phyloP scores from a whole-genome alignment of 2,113 vertebrate species.

The Lepisosteus oculatus region DNA sequence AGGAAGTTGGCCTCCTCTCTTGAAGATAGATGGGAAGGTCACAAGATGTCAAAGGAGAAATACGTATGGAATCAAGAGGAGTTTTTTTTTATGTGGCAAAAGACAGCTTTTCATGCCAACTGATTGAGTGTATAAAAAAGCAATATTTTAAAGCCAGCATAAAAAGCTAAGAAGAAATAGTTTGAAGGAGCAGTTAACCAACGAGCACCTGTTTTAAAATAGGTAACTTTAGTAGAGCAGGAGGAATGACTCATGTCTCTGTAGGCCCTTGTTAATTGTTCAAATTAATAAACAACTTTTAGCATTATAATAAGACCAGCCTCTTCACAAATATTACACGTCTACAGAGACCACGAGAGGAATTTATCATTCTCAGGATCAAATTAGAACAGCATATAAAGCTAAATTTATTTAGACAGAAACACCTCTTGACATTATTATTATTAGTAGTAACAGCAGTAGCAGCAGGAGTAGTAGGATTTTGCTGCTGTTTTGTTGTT shows the following conservation, averaged over 20 bases:
- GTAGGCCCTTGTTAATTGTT: slow-evolving; percentile 12
- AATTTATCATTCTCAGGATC: slow-evolving; percentile 1
- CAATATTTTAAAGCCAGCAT: slow-evolving; percentile 25
- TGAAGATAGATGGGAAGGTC: slow-evolving; percentile 59
- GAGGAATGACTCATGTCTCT: background rate
- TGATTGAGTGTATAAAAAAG: slow-evolving; percentile 21
- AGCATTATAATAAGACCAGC: background rate
- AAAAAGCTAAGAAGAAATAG: background rate
- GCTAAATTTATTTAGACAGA: slow-evolving; percentile 11
- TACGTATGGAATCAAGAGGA: slow-evolving; percentile 55
- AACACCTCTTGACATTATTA: background rate
- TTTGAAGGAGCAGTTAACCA: background rate
- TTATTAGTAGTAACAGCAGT: background rate
- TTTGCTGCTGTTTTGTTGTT: slow-evolving; percentile 21
- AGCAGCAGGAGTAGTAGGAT: background rate
- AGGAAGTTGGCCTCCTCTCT: slow-evolving; percentile 52
- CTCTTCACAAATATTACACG: slow-evolving; percentile 1
- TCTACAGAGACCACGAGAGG: slow-evolving; percentile 1
- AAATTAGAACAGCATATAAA: slow-evolving; percentile 5
- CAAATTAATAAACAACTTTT: slow-evolving; percentile 9
- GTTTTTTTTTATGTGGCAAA: slow-evolving; percentile 53
- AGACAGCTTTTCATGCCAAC: background rate
- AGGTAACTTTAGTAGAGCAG: background rate
- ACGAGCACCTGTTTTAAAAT: background rate
- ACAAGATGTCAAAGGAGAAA: slow-evolving; percentile 54